These are phyloP conservation scores for Choristoneura fumiferana DNA, from an alignment of 1,140 invertebrate species.

Conservation along the genomic window DNA sequence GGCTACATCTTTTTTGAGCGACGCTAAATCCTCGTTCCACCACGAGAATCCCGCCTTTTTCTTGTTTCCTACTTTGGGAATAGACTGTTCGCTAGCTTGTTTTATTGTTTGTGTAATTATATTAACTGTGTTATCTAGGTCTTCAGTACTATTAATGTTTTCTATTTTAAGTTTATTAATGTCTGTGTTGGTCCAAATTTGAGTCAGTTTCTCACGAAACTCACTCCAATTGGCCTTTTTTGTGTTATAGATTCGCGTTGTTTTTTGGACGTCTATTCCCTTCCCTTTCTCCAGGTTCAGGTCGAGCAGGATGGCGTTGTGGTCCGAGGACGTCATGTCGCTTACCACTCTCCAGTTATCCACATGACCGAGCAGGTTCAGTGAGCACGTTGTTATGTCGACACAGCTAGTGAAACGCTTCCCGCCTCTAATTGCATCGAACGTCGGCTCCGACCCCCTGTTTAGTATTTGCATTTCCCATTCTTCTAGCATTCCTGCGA, in stretches of 20 bases:
- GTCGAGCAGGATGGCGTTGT: not conserved
- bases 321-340: not conserved
- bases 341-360: not conserved
- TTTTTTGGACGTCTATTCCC: not conserved
- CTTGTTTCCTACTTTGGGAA: not conserved
- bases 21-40: not conserved
- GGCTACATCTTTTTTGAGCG: not conserved
- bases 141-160: not conserved
- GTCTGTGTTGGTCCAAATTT: not conserved
- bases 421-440: not conserved
- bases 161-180: not conserved
- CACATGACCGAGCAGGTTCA: not conserved
- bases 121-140: not conserved
- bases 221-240: conserved; percentile 6
- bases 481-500: not conserved
- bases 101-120: not conserved
- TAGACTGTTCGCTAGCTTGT: not conserved
- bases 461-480: not conserved
- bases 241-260: not conserved
- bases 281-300: not conserved
- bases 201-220: not conserved
- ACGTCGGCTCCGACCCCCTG: not conserved
- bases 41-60: not conserved
- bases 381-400: not conserved
- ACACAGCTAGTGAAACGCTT: not conserved